Percentiles rank a stretch among this genome's conserved stretches.
phyloP scores from a whole-genome alignment of 2,113 vertebrate species.

The Calidris pygmaea region DNA sequence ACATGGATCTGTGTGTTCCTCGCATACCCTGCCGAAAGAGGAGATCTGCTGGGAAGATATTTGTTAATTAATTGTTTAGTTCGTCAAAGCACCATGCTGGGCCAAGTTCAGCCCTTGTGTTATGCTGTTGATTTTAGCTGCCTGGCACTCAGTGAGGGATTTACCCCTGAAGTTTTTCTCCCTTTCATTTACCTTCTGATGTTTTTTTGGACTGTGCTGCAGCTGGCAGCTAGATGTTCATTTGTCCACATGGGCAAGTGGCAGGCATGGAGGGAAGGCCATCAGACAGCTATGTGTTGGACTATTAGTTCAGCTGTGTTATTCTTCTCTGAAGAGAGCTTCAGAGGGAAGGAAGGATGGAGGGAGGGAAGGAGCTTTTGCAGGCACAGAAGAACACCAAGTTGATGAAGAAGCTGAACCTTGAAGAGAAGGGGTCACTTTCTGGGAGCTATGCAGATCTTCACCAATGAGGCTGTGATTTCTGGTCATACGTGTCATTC shows the following conservation, averaged over 20 bases:
- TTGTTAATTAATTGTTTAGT: constrained; percentile 77
- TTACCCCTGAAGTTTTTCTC: not conserved
- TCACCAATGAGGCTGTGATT: not conserved
- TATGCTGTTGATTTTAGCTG: constrained; percentile 10
- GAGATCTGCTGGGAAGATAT: constrained; percentile 72
- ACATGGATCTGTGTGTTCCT: constrained; percentile 64
- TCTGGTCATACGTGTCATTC: not conserved
- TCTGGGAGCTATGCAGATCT: not conserved
- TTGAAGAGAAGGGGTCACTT: not conserved
- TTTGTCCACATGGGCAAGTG: constrained; percentile 7
- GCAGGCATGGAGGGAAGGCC: not conserved
- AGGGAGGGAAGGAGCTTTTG: not conserved
- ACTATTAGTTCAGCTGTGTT: not conserved
- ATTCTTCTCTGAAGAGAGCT: not conserved
- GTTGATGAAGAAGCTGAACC: not conserved
- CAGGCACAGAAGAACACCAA: not conserved
- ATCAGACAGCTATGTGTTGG: not conserved
- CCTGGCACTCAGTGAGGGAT: not conserved
- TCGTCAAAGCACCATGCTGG: constrained; percentile 68
- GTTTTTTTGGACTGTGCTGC: constrained; percentile 8
- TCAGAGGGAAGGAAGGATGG: not conserved
- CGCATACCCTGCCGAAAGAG: constrained; percentile 47
- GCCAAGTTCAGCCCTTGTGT: constrained; percentile 9
- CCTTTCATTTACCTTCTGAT: constrained; percentile 39
- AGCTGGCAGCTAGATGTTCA: constrained; percentile 20